A percentile compares a stretch with the other conserved stretches of the same genome.
phyloP scores from a whole-genome alignment of 2,113 vertebrate species.

The Syngnathus typhle region DNA sequence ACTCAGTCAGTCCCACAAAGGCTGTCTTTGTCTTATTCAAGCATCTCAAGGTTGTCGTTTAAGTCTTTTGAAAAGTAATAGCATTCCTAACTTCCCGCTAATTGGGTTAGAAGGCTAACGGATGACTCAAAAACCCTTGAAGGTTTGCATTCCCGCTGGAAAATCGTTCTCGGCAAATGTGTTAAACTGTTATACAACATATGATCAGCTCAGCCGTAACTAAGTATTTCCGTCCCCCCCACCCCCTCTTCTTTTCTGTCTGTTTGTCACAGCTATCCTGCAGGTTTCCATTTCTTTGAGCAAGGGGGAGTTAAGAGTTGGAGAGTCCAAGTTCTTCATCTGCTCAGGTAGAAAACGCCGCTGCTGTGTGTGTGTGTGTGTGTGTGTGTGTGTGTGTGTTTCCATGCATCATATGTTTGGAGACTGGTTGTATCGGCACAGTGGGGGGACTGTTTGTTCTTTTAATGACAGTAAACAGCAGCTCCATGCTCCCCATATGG shows the following conservation, averaged over 20 bases:
- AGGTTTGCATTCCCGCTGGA: too few relatives aligned
- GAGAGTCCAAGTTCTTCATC: constrained; percentile 98
- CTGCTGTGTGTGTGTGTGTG: background rate
- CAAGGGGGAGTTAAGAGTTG: constrained; percentile 96
- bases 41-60: background rate
- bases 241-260: background rate
- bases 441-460: constrained; percentile 11
- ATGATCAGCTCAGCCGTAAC: background rate
- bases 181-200: background rate
- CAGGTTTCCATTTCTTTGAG: constrained; percentile 97
- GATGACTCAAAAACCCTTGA: too few relatives aligned
- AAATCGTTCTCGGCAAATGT: too few relatives aligned
- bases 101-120: too few relatives aligned
- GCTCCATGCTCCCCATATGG: constrained; percentile 30
- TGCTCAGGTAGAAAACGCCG: constrained; percentile 81
- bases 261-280: constrained; percentile 76
- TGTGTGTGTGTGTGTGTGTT: constrained; percentile 6
- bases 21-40: background rate
- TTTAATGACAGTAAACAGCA: constrained; percentile 1
- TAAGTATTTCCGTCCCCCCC: background rate
- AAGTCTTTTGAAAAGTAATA: background rate
- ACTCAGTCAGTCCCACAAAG: background rate
- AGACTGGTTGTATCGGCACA: constrained; percentile 1
- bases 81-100: background rate
- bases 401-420: constrained; percentile 12